Evolutionary conservation across 2,888 invertebrate species (phyloP).

Genomic region (Lasius fuliginosus): DNA sequence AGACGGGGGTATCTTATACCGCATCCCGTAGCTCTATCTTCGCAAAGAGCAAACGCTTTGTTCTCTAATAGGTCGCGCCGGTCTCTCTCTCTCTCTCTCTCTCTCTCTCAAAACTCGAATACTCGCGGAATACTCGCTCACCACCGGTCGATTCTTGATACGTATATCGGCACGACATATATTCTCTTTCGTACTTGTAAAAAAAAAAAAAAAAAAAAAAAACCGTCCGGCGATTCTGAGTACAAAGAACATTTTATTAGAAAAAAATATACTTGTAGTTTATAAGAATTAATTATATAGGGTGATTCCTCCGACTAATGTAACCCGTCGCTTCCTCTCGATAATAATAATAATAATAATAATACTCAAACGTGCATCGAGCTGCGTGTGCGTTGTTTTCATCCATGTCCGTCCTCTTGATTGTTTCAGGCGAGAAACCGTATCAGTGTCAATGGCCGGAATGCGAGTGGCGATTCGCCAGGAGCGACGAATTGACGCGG

Average conservation of each 20-base stretch:
- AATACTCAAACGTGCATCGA: background rate
- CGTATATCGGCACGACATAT: background rate
- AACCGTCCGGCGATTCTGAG: background rate
- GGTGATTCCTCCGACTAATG: background rate
- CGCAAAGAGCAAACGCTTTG: slow-evolving; percentile 81
- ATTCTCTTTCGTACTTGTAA: background rate
- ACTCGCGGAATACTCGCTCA: slow-evolving; percentile 41
- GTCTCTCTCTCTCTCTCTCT: slow-evolving; percentile 26
- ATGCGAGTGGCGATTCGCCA: slow-evolving; percentile 98
- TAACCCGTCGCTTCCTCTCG: background rate
- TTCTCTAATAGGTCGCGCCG: slow-evolving; percentile 74
- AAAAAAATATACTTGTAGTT: background rate
- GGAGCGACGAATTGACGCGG: slow-evolving; percentile 98
- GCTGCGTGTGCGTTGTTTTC: background rate
- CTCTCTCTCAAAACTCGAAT: slow-evolving; percentile 18
- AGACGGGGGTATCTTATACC: slow-evolving; percentile 30
- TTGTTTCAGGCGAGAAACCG: slow-evolving; percentile 96
- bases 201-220: too few relatives aligned
- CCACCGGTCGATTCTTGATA: background rate
- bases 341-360: background rate
- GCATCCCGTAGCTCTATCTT: slow-evolving; percentile 58
- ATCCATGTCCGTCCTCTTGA: slow-evolving; percentile 17
- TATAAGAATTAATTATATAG: background rate
- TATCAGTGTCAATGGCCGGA: slow-evolving; percentile 99
- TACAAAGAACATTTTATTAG: background rate